Percentiles rank a stretch among this genome's conserved stretches.
Conservation (phyloP, 2,113 vertebrate genomes). For the Patagioenas fasciata region DNA sequence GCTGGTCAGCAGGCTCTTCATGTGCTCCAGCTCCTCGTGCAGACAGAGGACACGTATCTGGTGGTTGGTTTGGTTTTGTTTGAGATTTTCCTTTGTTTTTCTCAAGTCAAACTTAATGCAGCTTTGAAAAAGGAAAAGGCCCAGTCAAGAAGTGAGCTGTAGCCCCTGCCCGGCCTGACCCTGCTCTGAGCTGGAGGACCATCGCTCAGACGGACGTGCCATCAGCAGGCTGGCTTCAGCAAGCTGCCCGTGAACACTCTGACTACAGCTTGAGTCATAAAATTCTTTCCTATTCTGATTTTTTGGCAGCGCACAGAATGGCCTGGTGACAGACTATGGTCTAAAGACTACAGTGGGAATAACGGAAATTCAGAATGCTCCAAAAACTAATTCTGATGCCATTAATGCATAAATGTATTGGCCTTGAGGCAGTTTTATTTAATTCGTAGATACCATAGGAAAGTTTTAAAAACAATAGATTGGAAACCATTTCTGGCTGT, state of each 20-base stretch:
- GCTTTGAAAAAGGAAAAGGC: not conserved
- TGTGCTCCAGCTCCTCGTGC: accelerated
- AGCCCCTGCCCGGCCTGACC: not conserved
- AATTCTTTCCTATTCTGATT: not conserved
- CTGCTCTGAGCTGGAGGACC: not conserved
- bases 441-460: not conserved
- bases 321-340: not conserved
- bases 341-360: not conserved
- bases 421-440: not conserved
- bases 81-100: not conserved
- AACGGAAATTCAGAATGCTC: not conserved
- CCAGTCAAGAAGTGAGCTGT: not conserved
- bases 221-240: not conserved
- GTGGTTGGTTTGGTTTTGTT: not conserved
- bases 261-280: not conserved
- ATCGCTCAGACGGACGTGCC: not conserved
- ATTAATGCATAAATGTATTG: not conserved
- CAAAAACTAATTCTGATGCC: not conserved
- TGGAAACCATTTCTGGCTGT: not conserved
- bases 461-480: not conserved
- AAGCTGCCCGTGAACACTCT: not conserved
- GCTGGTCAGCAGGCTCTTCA: not conserved
- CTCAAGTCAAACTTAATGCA: not conserved
- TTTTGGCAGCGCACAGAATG: not conserved
- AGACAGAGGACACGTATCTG: not conserved